Percentiles rank a stretch among this genome's conserved stretches.
These are phyloP conservation scores for Micrasema minimum DNA, from an alignment of 1,140 invertebrate genomes.

Conservation along the genomic window DNA sequence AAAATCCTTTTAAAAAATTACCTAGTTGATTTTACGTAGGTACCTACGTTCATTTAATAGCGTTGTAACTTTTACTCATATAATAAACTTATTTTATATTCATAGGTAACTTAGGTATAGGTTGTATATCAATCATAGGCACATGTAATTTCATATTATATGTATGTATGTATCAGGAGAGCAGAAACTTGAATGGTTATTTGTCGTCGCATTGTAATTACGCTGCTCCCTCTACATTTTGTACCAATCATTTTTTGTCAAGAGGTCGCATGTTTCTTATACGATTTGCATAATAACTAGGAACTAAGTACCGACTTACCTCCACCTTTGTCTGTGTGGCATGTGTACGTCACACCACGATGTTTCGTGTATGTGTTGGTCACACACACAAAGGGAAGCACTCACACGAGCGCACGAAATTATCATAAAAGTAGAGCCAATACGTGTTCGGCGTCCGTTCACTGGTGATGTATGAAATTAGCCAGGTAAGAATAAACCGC, in stretches of 20 bases:
- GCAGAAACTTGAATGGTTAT: too few relatives aligned
- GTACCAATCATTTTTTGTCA: slow-evolving; percentile 32
- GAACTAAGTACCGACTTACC: slow-evolving; percentile 23
- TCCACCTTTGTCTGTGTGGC: not conserved
- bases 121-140: too few relatives aligned
- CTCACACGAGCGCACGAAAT: slow-evolving; percentile 27
- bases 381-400: not conserved
- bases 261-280: slow-evolving; percentile 32
- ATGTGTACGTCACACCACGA: too few relatives aligned
- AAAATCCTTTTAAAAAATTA: too few relatives aligned
- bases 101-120: too few relatives aligned
- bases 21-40: too few relatives aligned
- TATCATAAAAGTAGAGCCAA: slow-evolving; percentile 33
- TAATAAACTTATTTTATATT: too few relatives aligned
- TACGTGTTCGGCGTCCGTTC: slow-evolving; percentile 19
- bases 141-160: too few relatives aligned
- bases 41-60: too few relatives aligned
- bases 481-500: not conserved
- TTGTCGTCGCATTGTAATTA: not conserved
- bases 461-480: slow-evolving; percentile 33
- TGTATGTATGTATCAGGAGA: too few relatives aligned
- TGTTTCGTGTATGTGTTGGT: not conserved
- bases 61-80: too few relatives aligned
- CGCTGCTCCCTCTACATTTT: slow-evolving; percentile 18
- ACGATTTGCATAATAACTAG: slow-evolving; percentile 35